These are phyloP conservation scores for Pampusana beccarii DNA, from an alignment of 2,113 vertebrate species.

Conservation along the genomic window DNA sequence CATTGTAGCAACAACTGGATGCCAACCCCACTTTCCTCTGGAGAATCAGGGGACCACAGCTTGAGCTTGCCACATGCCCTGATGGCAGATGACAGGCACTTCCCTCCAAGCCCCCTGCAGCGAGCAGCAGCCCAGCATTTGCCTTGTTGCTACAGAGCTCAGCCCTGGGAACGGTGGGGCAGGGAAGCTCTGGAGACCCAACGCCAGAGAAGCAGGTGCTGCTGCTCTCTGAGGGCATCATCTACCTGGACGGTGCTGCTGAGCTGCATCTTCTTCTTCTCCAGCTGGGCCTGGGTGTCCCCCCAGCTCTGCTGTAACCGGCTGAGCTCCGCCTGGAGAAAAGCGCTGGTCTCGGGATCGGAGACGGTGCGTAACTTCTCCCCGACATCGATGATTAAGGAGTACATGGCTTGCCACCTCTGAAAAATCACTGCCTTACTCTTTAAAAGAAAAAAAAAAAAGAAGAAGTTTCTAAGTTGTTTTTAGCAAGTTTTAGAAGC, in stretches of 20 bases:
- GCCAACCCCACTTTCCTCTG: background rate
- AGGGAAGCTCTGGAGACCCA: background rate
- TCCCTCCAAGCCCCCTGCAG: background rate
- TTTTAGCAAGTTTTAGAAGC: background rate
- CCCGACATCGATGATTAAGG: slow-evolving; percentile 78
- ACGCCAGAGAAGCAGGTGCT: background rate
- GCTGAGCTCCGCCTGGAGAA: slow-evolving; percentile 76
- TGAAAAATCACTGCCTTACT: slow-evolving; percentile 80
- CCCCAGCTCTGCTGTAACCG: slow-evolving; percentile 84
- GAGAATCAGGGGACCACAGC: background rate
- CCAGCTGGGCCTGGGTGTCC: slow-evolving; percentile 71
- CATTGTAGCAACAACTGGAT: background rate
- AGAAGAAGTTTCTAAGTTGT: background rate
- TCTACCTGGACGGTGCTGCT: slow-evolving; percentile 74
- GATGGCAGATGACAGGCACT: background rate
- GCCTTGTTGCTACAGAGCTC: background rate
- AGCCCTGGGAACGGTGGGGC: background rate
- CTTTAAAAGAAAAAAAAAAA: slow-evolving; percentile 61
- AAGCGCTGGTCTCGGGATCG: slow-evolving; percentile 62
- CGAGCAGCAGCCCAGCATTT: background rate
- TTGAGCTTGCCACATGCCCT: background rate
- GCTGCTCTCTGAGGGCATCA: background rate
- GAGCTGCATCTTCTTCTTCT: slow-evolving; percentile 68
- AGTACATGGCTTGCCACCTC: slow-evolving; percentile 79
- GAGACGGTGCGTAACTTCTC: slow-evolving; percentile 78